phyloP scores from a whole-genome alignment of 1,140 invertebrate species.

The Trachymyrmex cornetzi region DNA sequence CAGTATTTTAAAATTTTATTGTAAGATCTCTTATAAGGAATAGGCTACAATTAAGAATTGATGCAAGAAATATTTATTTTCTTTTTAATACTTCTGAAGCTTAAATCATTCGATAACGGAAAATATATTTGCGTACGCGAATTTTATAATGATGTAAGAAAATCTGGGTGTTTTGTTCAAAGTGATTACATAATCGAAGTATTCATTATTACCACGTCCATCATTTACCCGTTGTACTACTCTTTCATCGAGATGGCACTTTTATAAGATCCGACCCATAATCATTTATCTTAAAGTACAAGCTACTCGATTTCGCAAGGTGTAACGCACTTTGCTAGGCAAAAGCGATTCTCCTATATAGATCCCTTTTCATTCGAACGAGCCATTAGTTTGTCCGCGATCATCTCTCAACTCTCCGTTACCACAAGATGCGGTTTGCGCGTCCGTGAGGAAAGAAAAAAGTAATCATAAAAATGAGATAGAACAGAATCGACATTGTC shows the following conservation, averaged over 20 bases:
- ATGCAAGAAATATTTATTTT: not conserved
- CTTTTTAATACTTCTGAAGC: not conserved
- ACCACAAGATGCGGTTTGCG: not conserved
- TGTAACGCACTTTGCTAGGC: conserved; percentile 17
- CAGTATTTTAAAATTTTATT: not conserved
- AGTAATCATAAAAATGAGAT: conserved; percentile 25
- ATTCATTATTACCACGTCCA: not conserved
- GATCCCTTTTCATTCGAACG: not conserved
- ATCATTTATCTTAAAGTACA: conserved; percentile 33
- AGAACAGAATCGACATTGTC: not conserved
- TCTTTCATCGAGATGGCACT: not conserved
- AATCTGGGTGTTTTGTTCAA: not conserved
- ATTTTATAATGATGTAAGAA: not conserved
- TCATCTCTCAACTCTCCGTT: not conserved
- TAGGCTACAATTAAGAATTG: not conserved
- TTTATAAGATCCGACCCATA: not conserved
- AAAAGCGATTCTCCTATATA: not conserved
- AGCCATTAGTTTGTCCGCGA: conserved; percentile 8
- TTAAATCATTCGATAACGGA: not conserved
- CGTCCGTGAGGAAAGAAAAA: conserved; percentile 36
- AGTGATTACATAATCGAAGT: not conserved
- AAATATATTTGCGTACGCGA: not conserved
- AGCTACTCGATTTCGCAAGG: conserved; percentile 19
- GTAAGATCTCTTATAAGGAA: not conserved
- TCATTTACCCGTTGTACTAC: not conserved